Base-by-base conservation (phyloP, 2,888 invertebrate genomes). In the Philaethria dido region DNA sequence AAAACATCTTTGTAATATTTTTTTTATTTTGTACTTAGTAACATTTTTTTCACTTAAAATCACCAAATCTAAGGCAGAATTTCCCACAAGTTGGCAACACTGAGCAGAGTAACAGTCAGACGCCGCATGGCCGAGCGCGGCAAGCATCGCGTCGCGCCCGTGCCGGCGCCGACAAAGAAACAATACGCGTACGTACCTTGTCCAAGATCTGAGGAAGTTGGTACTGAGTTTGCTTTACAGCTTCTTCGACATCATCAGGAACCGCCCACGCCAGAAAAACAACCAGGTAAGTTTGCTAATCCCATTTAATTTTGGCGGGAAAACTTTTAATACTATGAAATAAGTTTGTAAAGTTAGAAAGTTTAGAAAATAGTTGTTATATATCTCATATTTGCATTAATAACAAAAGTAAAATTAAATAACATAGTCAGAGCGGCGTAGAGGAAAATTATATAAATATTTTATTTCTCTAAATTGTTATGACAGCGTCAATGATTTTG, bases 81-180 rank as follows among this genome's bases (percentile, higher is more conserved):
- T 45, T 74, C 76, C 42, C 59, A 33, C 76, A 77, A 76, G 79
- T 67, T 79, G 82, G 81, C 75, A 76, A 64, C 73, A 75, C 78
- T 77, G 75, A 66, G 62, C 54, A 65, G 48, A 63, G 68, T 66
- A 74, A 44, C 59, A 68, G 91, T 84, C 89, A 88, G 85, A 87
- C 86, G 91, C 87, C 90, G 92, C 82, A 92, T 92, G 92, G 92
- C 91, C 85, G 92, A 92, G 79, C 92, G 92, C 81, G 84, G 86
- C 78, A 90, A 83, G 80, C 79, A 92, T 75, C 92, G 92, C 85
- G 92, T 92, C 87, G 92, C 91, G 89, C 92, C 92, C 78, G 80
- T 83, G 67, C 88, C 89, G 86, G 88, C 86, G 85, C 86, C 81
- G 80, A 85, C 87, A 69, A 91, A 90, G 72, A 89, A 87, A 77